phyloP scores from a whole-genome alignment of 2,113 vertebrate genomes.

The Otolemur garnettii region DNA sequence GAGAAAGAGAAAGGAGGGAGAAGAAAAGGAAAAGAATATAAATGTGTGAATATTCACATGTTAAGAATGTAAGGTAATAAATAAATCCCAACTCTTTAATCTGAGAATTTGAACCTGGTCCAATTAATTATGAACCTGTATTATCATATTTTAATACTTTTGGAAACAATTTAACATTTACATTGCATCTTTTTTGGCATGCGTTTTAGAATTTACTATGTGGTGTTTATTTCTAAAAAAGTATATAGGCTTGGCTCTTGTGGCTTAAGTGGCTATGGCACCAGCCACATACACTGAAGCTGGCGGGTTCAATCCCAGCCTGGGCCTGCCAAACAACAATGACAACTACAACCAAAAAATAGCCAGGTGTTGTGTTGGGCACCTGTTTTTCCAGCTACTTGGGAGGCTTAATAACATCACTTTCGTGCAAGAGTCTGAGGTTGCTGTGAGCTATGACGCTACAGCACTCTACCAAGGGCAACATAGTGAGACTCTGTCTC shows the following conservation, averaged over 20 bases:
- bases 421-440: too few relatives aligned
- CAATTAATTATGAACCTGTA: not conserved
- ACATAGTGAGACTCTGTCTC: too few relatives aligned
- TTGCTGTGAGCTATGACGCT: too few relatives aligned
- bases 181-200: not conserved
- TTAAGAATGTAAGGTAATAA: not conserved
- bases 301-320: too few relatives aligned
- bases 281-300: too few relatives aligned
- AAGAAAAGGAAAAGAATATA: not conserved
- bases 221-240: not conserved
- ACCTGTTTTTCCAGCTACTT: too few relatives aligned
- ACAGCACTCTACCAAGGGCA: too few relatives aligned
- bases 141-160: constrained; percentile 2
- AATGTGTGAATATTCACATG: not conserved
- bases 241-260: not conserved
- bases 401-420: too few relatives aligned
- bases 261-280: too few relatives aligned
- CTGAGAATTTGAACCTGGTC: not conserved
- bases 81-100: not conserved
- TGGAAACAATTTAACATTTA: not conserved
- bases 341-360: too few relatives aligned
- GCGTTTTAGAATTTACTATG: not conserved
- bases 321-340: too few relatives aligned
- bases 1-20: not conserved
- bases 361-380: too few relatives aligned